Base-by-base conservation (phyloP, 2,797 vertebrate species). In the Phaenicophaeus curvirostris region DNA sequence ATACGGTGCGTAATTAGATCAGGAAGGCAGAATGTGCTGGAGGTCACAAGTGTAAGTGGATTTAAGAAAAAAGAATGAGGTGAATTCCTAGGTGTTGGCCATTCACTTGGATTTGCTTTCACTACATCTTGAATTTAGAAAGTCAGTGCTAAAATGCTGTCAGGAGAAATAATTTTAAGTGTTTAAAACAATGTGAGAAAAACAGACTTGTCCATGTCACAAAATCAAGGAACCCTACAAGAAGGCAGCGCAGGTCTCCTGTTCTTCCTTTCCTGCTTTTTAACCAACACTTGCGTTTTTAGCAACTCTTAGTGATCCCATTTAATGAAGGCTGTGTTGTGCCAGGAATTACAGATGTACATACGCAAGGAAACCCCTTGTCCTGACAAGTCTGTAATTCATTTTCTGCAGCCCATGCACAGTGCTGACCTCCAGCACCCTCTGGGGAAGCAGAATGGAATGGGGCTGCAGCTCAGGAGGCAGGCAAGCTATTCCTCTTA, bases 41-140 rank as follows among this genome's bases (percentile, higher is more conserved):
- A 95, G 85, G 85, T 93, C 87, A 69, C 72, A 94, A 94, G 76
- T 75, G 37, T 85, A 83, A 92, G 65, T 65, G 76, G 57, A 68
- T 62, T 89, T 87, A 48, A 58, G 66, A 37, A 74, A 48, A 48
- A 23, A 48, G 20, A 46, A 46, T 46, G 44, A 48, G 46, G 9
- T 46, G 46, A 48, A 24, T 48, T 48, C 46, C 25, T 24, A 23
- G 16, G 7, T 61, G 58, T 54, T 27, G 15, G 8, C 25, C 3
- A 3, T 9, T 79, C 7, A 1, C 5, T 65, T 50, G 54, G 35
- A 4, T 69, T 81, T 25, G 6, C 6, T 74, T 90, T 73, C 28
- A 11, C 13, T 54, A 17, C 13, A 14, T 39, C 10, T 54, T 51
- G 15, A 24, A 23, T 31, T 74, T 25, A 62, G 78, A 33, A 79